These are phyloP conservation scores for Stigmatopora argus DNA, from an alignment of 2,113 vertebrate genomes.

Conservation along the genomic window DNA sequence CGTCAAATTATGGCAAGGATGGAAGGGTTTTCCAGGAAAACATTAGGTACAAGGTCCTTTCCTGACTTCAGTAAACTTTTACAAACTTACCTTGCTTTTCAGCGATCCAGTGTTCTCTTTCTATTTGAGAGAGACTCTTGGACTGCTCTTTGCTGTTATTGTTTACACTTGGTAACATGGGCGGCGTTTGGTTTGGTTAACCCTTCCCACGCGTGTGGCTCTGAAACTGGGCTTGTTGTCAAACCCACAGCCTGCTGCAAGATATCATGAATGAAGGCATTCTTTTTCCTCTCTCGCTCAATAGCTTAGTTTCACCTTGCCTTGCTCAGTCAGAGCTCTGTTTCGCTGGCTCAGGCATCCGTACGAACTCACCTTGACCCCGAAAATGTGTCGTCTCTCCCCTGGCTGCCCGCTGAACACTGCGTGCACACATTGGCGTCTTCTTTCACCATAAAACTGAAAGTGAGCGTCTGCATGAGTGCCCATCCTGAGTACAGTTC, in stretches of 20 bases:
- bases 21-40: too few species aligned
- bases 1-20: too few species aligned
- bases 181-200: constrained; percentile 49
- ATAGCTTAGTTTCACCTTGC: constrained; percentile 18
- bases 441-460: constrained; percentile 11
- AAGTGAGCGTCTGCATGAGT: neutral
- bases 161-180: neutral
- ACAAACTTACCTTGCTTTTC: neutral
- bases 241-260: constrained; percentile 44
- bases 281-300: constrained; percentile 27
- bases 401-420: neutral
- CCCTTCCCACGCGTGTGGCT: constrained; percentile 57
- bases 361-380: constrained; percentile 48
- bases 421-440: constrained; percentile 2
- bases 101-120: neutral
- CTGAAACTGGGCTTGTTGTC: constrained; percentile 36
- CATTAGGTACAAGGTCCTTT: too few species aligned
- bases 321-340: constrained; percentile 9
- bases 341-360: constrained; percentile 11
- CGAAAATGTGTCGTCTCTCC: constrained; percentile 11
- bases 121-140: neutral
- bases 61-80: neutral
- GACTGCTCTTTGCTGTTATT: neutral
- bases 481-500: neutral
- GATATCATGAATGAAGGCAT: constrained; percentile 58